Percentiles rank a stretch among this genome's conserved stretches.
phyloP scores from a whole-genome alignment of 2,888 invertebrate species.

The Apodemia mormo region DNA sequence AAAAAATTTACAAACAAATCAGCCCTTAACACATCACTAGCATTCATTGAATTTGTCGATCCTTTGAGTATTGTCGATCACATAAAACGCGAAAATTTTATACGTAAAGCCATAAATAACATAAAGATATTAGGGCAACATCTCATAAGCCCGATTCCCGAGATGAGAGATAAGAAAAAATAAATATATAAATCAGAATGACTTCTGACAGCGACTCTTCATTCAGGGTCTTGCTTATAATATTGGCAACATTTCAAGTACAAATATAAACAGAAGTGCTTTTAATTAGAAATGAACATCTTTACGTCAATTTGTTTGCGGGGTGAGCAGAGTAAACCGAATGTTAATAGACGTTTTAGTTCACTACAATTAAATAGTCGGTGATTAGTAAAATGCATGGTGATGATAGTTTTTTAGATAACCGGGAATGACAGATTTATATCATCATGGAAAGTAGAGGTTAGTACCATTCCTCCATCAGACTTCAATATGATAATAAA shows the following conservation, averaged over 20 bases:
- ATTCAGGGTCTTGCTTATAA: slow-evolving; percentile 2
- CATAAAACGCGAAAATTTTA: slow-evolving; percentile 5
- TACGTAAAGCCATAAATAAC: background rate
- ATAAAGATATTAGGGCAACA: slow-evolving; percentile 2
- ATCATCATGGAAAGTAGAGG: no score
- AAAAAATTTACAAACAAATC: no score
- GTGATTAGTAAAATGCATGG: no score
- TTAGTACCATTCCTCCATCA: no score
- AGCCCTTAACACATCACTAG: background rate
- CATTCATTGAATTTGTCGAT: background rate
- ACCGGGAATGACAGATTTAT: no score
- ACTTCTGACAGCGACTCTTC: slow-evolving; percentile 16
- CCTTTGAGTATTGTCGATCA: background rate
- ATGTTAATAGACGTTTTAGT: no score
- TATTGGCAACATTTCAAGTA: slow-evolving; percentile 11
- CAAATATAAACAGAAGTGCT: background rate
- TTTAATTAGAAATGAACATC: background rate
- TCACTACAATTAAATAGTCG: no score
- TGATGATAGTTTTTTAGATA: no score
- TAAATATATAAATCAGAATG: slow-evolving; percentile 17
- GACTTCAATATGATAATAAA: no score
- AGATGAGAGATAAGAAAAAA: slow-evolving; percentile 17
- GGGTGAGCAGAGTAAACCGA: no score
- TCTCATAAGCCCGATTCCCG: slow-evolving; percentile 6
- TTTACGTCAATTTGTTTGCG: no score